phyloP scores from a whole-genome alignment of 2,113 vertebrate species.

The Amphilophus citrinellus region DNA sequence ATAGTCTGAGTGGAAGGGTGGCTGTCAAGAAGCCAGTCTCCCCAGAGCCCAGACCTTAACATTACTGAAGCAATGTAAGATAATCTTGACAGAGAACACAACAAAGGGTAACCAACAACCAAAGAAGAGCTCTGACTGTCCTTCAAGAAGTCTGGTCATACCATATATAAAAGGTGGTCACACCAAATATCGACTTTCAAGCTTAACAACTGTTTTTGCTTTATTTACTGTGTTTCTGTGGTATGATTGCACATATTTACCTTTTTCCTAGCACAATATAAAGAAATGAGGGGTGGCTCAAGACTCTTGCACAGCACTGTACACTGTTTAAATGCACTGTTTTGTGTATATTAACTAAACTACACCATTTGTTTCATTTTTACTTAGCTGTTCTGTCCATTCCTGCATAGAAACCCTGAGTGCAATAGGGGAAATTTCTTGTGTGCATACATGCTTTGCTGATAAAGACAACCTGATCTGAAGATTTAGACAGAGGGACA shows the following conservation, averaged over 20 bases:
- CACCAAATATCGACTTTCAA: background rate
- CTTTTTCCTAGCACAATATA: background rate
- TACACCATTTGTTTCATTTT: background rate
- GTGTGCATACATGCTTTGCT: background rate
- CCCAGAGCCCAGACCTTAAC: background rate
- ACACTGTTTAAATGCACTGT: background rate
- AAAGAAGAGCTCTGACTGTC: background rate
- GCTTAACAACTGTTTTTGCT: background rate
- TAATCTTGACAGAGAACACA: background rate
- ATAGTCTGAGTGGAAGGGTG: background rate
- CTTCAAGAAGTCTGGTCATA: background rate
- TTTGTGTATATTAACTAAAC: background rate
- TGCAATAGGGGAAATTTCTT: background rate
- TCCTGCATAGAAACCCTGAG: background rate
- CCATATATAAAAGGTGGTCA: background rate
- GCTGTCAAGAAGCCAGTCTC: background rate
- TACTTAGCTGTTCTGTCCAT: background rate
- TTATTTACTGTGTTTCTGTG: background rate
- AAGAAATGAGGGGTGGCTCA: background rate
- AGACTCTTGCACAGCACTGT: background rate
- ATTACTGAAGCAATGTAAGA: background rate
- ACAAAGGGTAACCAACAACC: background rate
- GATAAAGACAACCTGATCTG: background rate
- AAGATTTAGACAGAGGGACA: background rate
- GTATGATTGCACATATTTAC: background rate